These are phyloP conservation scores for Cerastis rubricosa DNA, from an alignment of 2,888 invertebrate genomes.

Conservation along the genomic window DNA sequence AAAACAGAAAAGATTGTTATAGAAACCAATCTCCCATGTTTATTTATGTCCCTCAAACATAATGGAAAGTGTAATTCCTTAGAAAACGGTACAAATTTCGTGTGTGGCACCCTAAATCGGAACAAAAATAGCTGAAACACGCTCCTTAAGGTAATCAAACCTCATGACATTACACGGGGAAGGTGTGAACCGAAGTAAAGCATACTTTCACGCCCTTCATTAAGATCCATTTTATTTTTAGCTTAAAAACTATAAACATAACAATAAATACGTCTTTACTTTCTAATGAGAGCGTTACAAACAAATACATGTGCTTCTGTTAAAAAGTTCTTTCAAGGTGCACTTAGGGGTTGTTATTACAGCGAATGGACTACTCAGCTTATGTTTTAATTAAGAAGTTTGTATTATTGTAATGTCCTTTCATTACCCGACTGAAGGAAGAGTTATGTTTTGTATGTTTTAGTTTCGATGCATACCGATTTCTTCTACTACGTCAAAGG, in stretches of 20 bases:
- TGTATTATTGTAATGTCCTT: neutral
- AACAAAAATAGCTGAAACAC: slow-evolving; percentile 79
- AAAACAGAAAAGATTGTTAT: slow-evolving; percentile 46
- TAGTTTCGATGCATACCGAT: neutral
- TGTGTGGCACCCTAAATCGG: slow-evolving; percentile 72
- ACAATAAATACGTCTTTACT: slow-evolving; percentile 81
- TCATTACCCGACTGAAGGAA: neutral
- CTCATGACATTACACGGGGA: slow-evolving; percentile 85
- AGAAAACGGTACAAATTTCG: slow-evolving; percentile 64
- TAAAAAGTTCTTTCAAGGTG: slow-evolving; percentile 67
- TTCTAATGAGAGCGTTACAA: slow-evolving; percentile 76
- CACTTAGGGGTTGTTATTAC: slow-evolving; percentile 59
- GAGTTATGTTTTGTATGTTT: neutral
- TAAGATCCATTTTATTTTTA: slow-evolving; percentile 81
- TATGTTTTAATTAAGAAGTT: slow-evolving; percentile 30
- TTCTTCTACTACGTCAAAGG: neutral
- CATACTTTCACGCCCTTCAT: slow-evolving; percentile 82
- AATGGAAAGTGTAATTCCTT: slow-evolving; percentile 63
- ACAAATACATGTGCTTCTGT: slow-evolving; percentile 68
- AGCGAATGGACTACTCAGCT: slow-evolving; percentile 27
- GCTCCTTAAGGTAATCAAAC: slow-evolving; percentile 83
- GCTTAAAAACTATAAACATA: slow-evolving; percentile 79
- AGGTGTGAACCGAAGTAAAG: slow-evolving; percentile 85
- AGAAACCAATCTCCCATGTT: slow-evolving; percentile 60
- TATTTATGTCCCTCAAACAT: slow-evolving; percentile 58